These are phyloP conservation scores for Meloidogyne hapla DNA, from an alignment of 1,140 invertebrate genomes.

Conservation along the genomic window DNA sequence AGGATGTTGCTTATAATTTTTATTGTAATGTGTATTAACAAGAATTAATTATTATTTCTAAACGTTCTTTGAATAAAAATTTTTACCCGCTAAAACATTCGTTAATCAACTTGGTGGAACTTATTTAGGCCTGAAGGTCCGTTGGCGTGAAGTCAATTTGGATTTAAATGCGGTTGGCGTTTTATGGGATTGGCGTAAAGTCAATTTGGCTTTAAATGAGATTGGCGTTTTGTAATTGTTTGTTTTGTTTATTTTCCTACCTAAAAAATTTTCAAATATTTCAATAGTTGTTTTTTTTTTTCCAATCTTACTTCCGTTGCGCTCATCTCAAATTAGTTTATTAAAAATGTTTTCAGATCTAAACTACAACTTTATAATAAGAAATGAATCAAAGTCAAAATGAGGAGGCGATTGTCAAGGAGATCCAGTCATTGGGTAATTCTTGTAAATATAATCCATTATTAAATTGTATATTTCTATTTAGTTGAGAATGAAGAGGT, in stretches of 20 bases:
- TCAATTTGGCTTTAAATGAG: not conserved
- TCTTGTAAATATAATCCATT: not conserved
- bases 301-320: too few relatives aligned
- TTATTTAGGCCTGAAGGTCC: too few relatives aligned
- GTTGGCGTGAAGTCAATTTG: too few relatives aligned
- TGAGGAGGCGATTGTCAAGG: not conserved
- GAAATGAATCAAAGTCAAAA: not conserved
- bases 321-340: too few relatives aligned
- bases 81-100: too few relatives aligned
- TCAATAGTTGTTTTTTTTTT: too few relatives aligned
- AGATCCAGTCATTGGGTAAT: not conserved
- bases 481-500: not conserved
- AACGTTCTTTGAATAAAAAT: too few relatives aligned
- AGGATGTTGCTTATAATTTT: not conserved
- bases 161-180: not conserved
- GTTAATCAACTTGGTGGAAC: too few relatives aligned
- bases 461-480: not conserved
- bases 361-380: too few relatives aligned
- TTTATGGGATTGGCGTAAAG: not conserved
- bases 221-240: not conserved
- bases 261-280: too few relatives aligned
- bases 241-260: too few relatives aligned
- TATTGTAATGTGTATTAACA: not conserved
- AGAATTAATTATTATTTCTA: too few relatives aligned
- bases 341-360: not conserved